Percentiles rank a stretch among this genome's conserved stretches.
Conservation (phyloP, 2,113 vertebrate genomes). For the Chinchilla lanigera region DNA sequence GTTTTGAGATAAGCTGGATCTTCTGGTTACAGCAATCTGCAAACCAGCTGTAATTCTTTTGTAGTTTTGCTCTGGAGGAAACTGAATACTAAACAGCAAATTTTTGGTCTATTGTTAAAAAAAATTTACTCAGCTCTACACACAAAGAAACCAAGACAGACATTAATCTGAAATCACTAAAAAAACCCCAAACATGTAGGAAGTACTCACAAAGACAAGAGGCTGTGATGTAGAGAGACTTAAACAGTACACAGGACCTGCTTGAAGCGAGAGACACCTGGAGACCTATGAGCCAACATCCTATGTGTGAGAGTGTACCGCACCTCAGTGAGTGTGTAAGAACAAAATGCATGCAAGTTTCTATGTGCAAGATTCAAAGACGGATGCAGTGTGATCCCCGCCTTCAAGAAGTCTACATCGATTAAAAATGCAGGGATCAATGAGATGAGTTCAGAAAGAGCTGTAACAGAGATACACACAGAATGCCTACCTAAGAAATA, state of each 20-base stretch:
- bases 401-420: not conserved
- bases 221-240: not conserved
- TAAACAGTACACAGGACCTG: not conserved
- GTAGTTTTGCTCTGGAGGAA: not conserved
- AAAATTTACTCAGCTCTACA: not conserved
- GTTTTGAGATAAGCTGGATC: not conserved
- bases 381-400: not conserved
- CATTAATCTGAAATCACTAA: not conserved
- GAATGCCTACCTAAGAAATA: not conserved
- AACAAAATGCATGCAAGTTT: not conserved
- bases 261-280: not conserved
- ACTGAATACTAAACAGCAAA: not conserved
- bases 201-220: not conserved
- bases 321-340: not conserved
- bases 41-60: slow-evolving; percentile 23
- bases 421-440: not conserved
- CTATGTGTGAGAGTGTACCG: not conserved
- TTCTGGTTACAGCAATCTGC: not conserved
- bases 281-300: accelerated
- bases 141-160: not conserved
- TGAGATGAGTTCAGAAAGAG: not conserved
- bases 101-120: slow-evolving; percentile 1
- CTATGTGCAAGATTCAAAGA: not conserved
- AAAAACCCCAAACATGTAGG: not conserved
- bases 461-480: not conserved